Conservation (phyloP, 2,888 invertebrate genomes). For the Polyploca ridens region DNA sequence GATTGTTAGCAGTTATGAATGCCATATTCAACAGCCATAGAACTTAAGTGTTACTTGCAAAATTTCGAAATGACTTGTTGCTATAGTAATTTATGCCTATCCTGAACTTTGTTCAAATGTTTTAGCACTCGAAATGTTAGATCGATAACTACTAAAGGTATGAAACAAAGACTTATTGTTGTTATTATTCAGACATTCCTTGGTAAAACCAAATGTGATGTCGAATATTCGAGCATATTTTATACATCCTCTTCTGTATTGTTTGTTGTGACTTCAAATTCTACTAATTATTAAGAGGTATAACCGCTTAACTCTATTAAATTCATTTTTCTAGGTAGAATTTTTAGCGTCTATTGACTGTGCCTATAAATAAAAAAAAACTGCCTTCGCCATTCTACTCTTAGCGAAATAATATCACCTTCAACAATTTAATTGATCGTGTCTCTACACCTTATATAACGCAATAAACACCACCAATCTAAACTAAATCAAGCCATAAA, state of each 20-base stretch:
- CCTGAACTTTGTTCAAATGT: constrained; percentile 65
- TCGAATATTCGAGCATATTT: not conserved
- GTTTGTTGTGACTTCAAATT: not conserved
- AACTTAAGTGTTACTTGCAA: not conserved
- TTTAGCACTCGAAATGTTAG: constrained; percentile 55
- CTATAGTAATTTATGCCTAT: constrained; percentile 52
- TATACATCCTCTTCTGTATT: not conserved
- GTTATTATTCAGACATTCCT: constrained; percentile 48
- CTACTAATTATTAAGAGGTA: not conserved
- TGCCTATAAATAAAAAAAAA: too few relatives aligned
- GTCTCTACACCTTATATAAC: not conserved
- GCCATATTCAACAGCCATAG: not conserved
- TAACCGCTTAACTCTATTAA: not conserved
- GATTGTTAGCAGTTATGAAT: not conserved
- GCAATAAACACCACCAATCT: not conserved
- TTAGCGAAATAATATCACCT: too few relatives aligned
- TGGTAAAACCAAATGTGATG: constrained; percentile 27
- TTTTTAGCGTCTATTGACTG: too few relatives aligned
- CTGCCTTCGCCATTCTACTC: too few relatives aligned
- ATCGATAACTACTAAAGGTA: constrained; percentile 48
- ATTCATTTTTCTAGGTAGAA: too few relatives aligned
- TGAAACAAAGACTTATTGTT: constrained; percentile 61
- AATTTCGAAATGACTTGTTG: not conserved
- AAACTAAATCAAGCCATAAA: constrained; percentile 1
- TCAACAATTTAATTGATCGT: too few relatives aligned